Evolutionary conservation across 2,797 vertebrate genomes (phyloP).

Genomic region (Protosalanx chinensis): DNA sequence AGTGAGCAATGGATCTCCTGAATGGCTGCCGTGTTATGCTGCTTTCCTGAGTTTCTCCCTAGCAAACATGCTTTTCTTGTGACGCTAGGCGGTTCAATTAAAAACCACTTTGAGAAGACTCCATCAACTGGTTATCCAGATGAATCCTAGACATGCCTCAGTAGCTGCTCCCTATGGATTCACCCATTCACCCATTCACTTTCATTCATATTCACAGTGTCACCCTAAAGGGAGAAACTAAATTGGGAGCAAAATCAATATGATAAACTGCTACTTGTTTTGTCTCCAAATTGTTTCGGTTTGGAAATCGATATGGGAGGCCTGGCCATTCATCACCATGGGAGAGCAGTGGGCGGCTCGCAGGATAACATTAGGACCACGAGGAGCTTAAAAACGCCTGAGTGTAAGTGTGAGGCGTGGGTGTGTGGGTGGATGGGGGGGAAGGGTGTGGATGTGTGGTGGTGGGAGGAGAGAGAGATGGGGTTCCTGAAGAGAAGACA

Average conservation of each 20-base stretch:
- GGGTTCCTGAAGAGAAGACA: constrained; percentile 22
- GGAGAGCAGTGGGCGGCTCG: constrained; percentile 63
- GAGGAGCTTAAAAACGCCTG: constrained; percentile 48
- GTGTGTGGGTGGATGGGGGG: constrained; percentile 22
- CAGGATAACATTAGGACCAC: constrained; percentile 67
- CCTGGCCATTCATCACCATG: constrained; percentile 74
- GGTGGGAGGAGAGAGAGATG: constrained; percentile 31
- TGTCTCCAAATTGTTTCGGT: constrained; percentile 83
- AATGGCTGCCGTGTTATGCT: constrained; percentile 21
- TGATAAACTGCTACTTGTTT: constrained; percentile 84
- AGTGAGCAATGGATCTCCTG: constrained; percentile 31
- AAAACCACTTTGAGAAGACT: constrained; percentile 45
- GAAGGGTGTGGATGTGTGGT: constrained; percentile 33
- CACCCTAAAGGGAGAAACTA: constrained; percentile 75
- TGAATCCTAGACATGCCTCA: constrained; percentile 56
- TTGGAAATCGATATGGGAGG: constrained; percentile 80
- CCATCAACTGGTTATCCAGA: constrained; percentile 42
- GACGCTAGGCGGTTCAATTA: constrained; percentile 47
- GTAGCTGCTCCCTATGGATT: constrained; percentile 28
- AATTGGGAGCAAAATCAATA: constrained; percentile 79
- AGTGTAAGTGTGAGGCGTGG: constrained; percentile 40
- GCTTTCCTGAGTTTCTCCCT: constrained; percentile 24
- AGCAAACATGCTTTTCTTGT: constrained; percentile 31
- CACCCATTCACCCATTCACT: constrained; percentile 7
- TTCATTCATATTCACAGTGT: constrained; percentile 61